Base-by-base conservation (phyloP, 2,888 invertebrate species). In the Dioctria linearis region DNA sequence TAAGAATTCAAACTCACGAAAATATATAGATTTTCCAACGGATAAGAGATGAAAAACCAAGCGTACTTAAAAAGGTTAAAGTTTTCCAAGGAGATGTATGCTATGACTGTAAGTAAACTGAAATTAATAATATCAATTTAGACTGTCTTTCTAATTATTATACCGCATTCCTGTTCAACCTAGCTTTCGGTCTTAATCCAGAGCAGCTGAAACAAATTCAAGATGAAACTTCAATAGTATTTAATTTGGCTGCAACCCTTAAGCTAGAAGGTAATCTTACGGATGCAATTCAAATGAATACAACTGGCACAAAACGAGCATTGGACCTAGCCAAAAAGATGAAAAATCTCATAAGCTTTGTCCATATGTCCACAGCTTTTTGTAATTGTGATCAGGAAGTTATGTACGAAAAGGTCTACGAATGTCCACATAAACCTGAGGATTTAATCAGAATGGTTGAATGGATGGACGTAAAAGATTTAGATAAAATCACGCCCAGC, bases 321-420 rank as follows among this genome's bases (percentile, higher is more conserved):
- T 89, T 98, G 46, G 92, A 94, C 39, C 88, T 98, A 25, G 94
- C 94, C 83, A 95, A 93, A 86, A 90, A 92, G 80, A 95, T 98
- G 90, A 93, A 93, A 84, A 92, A 95, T 6, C 90, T 98, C 40
- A 90, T 91, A 83, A 93, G 93, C 0, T 93, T 97, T 83, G 91
- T 98, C 5, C 97, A 99, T 88, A 91, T 98, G n/a, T 98, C 98
- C 5, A 98, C 98, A 0, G 98, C 98, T 0, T 99, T 98, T 88
- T 97, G 98, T 87, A 98, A 98, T 86, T 96, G 97, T 83, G 97
- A 98, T 86, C 92, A 95, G 83, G 93, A 94, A 8, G 93, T 94
- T 78, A 93, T 98, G 89, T 94, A 95, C 83, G 98, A 98, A 87
- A 93, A 92, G 89, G 92, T 94, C 71, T 92, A 95, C 90, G 91